phyloP scores from a whole-genome alignment of 2,888 invertebrate genomes.

The Caenorhabditis sp. region DNA sequence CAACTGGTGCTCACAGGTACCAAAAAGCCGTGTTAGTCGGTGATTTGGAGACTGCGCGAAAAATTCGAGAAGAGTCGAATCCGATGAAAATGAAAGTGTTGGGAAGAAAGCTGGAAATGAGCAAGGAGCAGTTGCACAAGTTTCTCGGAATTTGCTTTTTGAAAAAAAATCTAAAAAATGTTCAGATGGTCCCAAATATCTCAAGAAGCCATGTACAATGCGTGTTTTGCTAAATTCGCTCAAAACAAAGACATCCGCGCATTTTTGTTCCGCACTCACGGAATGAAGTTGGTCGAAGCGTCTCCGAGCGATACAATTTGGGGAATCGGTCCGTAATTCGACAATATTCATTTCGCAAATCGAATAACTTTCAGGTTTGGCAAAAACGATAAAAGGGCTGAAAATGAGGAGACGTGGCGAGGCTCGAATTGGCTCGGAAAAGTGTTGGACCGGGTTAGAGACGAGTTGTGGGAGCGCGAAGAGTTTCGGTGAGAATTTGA shows the following conservation, averaged over 20 bases:
- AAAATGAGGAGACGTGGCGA: slow-evolving; percentile 12
- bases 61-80: slow-evolving; percentile 13
- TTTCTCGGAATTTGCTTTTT: not conserved
- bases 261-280: not conserved
- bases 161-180: not conserved
- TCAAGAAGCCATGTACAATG: slow-evolving; percentile 11
- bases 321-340: slow-evolving; percentile 24
- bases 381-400: slow-evolving; percentile 8
- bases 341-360: not conserved
- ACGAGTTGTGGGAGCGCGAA: slow-evolving; percentile 15
- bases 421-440: slow-evolving; percentile 20
- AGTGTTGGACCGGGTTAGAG: slow-evolving; percentile 14
- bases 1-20: slow-evolving; percentile 3
- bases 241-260: slow-evolving; percentile 12
- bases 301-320: slow-evolving; percentile 21
- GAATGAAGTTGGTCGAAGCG: slow-evolving; percentile 15
- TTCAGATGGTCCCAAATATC: slow-evolving; percentile 16
- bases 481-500: not conserved
- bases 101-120: slow-evolving; percentile 30
- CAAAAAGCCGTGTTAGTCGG: slow-evolving; percentile 13
- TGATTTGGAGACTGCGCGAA: not conserved
- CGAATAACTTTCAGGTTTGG: slow-evolving; percentile 3
- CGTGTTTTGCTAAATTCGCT: slow-evolving; percentile 2
- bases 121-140: slow-evolving; percentile 6
- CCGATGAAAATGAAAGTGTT: slow-evolving; percentile 25